These are phyloP conservation scores for Crenichthys baileyi DNA, from an alignment of 2,797 vertebrate species.

Conservation along the genomic window DNA sequence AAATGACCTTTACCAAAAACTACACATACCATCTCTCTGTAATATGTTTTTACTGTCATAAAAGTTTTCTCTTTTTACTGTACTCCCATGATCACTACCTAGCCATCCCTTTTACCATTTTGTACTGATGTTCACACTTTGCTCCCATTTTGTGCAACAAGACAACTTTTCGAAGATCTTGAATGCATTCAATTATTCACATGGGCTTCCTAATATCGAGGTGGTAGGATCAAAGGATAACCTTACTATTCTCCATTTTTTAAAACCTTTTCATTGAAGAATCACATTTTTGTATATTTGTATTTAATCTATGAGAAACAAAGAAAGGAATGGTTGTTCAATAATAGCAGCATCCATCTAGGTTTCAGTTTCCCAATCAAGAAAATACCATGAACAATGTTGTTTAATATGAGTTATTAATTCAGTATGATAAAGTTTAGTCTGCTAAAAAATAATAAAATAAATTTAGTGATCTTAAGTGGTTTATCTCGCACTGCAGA, in stretches of 20 bases:
- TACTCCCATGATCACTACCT: background rate
- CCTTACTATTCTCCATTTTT: background rate
- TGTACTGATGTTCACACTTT: background rate
- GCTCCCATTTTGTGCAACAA: background rate
- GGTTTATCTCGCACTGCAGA: background rate
- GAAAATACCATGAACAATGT: background rate
- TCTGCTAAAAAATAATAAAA: background rate
- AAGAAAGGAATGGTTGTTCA: background rate
- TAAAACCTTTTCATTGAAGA: background rate
- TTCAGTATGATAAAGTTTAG: background rate
- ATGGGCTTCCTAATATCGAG: background rate
- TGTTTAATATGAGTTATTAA: background rate
- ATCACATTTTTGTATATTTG: background rate
- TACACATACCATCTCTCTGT: too few species aligned
- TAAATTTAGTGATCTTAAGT: background rate
- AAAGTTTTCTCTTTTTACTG: background rate
- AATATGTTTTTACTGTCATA: too few species aligned
- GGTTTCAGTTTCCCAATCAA: background rate
- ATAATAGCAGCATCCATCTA: background rate
- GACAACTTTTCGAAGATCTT: background rate
- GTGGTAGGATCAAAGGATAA: background rate
- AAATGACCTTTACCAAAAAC: too few species aligned
- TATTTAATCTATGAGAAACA: background rate
- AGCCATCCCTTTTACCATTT: background rate
- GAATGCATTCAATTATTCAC: background rate